phyloP scores from a whole-genome alignment of 2,797 vertebrate genomes.

The Delichon dasypus region DNA sequence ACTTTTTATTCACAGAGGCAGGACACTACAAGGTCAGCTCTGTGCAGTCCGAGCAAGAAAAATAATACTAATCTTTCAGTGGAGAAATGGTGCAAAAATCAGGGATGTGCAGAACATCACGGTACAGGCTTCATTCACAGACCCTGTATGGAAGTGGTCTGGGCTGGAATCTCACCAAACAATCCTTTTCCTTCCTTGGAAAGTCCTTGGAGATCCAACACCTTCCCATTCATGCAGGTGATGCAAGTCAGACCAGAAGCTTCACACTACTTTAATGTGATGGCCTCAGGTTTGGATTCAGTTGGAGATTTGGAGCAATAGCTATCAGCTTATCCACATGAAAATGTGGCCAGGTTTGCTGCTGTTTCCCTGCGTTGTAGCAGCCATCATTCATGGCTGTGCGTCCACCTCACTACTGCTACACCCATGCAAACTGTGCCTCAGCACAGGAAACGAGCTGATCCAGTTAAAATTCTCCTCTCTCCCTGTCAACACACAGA shows the following conservation, averaged over 20 bases:
- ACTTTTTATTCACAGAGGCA: not conserved
- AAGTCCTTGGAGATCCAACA: not conserved
- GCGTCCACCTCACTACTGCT: not conserved
- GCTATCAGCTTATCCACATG: not conserved
- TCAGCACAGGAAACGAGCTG: slow-evolving; percentile 54
- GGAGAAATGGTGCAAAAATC: not conserved
- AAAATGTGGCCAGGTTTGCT: not conserved
- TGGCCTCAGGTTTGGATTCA: not conserved
- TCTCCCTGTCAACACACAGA: slow-evolving; percentile 23
- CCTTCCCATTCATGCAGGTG: rapidly evolving
- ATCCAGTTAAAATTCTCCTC: slow-evolving; percentile 53
- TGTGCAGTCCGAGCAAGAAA: not conserved
- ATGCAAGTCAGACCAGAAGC: not conserved
- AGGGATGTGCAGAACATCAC: not conserved
- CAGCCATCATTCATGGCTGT: rapidly evolving
- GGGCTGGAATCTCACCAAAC: not conserved
- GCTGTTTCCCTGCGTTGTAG: not conserved
- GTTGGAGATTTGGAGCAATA: not conserved
- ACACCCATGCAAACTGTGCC: slow-evolving; percentile 40
- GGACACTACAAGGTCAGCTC: not conserved
- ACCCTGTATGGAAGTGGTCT: not conserved
- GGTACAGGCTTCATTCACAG: not conserved
- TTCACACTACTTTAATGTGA: not conserved
- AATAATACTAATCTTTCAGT: not conserved
- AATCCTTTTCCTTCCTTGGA: not conserved